Base-by-base conservation (phyloP, 2,888 invertebrate species). In the Nemurella pictetii region DNA sequence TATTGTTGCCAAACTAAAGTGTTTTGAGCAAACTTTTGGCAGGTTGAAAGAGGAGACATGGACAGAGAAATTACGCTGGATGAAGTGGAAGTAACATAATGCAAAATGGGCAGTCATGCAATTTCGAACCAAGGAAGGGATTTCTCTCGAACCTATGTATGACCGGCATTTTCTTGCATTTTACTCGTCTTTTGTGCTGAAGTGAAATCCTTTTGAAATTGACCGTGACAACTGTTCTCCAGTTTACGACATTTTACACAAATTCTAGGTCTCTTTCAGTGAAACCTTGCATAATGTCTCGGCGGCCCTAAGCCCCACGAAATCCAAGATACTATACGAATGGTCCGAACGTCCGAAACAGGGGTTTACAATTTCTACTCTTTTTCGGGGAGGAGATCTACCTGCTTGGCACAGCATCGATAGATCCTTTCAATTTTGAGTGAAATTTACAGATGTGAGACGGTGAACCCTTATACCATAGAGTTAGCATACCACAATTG, bases 171-270 rank as follows among this genome's bases (percentile, higher is more conserved):
- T 82, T 81, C 81, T 35, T 81, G 81, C 36, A 80, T 80, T 77
- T 20, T n/a, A 25, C 25, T 35, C 55, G 55, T 36, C 55, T 55
- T 82, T 55, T 55, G 55, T 80, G n/a, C 80, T 30, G 3, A 72
- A 26, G 26, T 15, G 82, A 82, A 82, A 82, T 82, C 82, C 73
- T 82, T 82, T 82, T 82, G 82, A 82, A 82, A 82, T 82, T 82
- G 82, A 27, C 82, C 82, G 55, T 82, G 82, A 82, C 82, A 82
- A 82, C 82, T 82, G 72, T 82, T 82, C 82, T 55, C 82, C 82
- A 28, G 55, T 82, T 82, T 82, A 82, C 82, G 82, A 82, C 82
- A 82, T 82, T 82, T 80, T 81, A 81, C 80, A 81, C 32, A 81
- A 81, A 32, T 81, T 81, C 80, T 75, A 27, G 26, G 5, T 78